Percentiles rank a stretch among this genome's conserved stretches.
Evolutionary conservation across 2,888 invertebrate genomes (phyloP).

Genomic region (Drosophila recens): DNA sequence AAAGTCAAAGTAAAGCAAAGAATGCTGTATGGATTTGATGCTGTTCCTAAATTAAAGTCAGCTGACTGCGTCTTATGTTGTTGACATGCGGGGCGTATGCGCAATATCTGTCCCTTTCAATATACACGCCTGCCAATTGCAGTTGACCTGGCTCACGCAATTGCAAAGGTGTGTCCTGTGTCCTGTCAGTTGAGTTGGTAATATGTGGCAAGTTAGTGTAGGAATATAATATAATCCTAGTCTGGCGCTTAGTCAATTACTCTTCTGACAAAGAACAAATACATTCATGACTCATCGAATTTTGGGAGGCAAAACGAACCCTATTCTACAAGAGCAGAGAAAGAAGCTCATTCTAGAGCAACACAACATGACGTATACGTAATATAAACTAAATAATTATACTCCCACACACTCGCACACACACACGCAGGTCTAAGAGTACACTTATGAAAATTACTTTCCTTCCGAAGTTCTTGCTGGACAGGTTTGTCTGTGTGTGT

Average conservation of each 20-base stretch:
- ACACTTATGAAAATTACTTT: conserved; percentile 77
- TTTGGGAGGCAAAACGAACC: conserved; percentile 7
- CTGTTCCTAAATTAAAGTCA: conserved; percentile 34
- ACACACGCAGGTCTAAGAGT: neutral
- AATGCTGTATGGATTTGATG: conserved; percentile 28
- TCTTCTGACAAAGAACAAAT: conserved; percentile 5
- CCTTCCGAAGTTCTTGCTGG: conserved; percentile 3
- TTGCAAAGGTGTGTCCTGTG: conserved; percentile 54
- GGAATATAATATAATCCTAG: conserved; percentile 11
- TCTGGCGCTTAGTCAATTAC: conserved; percentile 15
- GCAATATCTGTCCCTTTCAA: conserved; percentile 51
- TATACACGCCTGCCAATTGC: conserved; percentile 69
- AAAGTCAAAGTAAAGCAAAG: neutral
- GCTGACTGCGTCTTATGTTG: conserved; percentile 12
- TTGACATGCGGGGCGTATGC: conserved; percentile 62
- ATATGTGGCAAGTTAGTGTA: conserved; percentile 17
- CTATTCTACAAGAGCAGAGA: conserved; percentile 6
- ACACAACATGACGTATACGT: conserved; percentile 67
- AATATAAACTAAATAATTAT: conserved; percentile 69
- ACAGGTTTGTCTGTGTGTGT: conserved; percentile 14
- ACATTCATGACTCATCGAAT: conserved; percentile 44
- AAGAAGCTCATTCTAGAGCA: conserved; percentile 3
- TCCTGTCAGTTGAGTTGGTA: neutral
- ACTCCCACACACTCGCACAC: conserved; percentile 13
- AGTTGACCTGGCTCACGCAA: conserved; percentile 57